A percentile compares a stretch with the other conserved stretches of the same genome.
These are phyloP conservation scores for Deilephila porcellus DNA, from an alignment of 2,888 invertebrate species.

Conservation along the genomic window DNA sequence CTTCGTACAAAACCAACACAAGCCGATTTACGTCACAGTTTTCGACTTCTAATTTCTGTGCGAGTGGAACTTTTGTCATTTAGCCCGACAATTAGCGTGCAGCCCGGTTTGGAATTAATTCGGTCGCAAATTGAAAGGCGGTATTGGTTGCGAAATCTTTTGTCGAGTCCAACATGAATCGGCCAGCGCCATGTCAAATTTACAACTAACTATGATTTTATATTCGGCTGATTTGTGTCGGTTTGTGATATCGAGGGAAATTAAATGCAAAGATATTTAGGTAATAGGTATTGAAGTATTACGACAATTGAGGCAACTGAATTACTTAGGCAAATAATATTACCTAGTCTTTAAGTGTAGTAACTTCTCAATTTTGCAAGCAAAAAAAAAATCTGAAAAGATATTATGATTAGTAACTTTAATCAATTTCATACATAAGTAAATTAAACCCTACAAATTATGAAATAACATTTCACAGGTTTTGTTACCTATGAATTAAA, in stretches of 20 bases:
- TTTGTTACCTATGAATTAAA: no score
- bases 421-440: no score
- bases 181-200: slow-evolving; percentile 15
- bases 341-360: no score
- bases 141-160: slow-evolving; percentile 38
- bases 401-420: no score
- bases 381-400: no score
- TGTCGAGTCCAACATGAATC: slow-evolving; percentile 5
- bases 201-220: slow-evolving; percentile 23
- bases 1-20: slow-evolving; percentile 45
- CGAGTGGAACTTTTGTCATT: slow-evolving; percentile 64
- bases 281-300: no score
- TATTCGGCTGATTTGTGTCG: slow-evolving; percentile 7
- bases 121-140: slow-evolving; percentile 40
- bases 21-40: slow-evolving; percentile 63
- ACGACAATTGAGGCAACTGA: no score
- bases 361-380: no score
- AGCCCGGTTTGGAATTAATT: slow-evolving; percentile 37
- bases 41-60: slow-evolving; percentile 57
- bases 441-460: no score
- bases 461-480: no score
- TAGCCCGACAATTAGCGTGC: slow-evolving; percentile 67
- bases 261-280: no score
- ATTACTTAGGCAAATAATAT: no score
- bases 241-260: background rate